Conservation (phyloP, 2,888 invertebrate genomes). For the Oscheius sp. region DNA sequence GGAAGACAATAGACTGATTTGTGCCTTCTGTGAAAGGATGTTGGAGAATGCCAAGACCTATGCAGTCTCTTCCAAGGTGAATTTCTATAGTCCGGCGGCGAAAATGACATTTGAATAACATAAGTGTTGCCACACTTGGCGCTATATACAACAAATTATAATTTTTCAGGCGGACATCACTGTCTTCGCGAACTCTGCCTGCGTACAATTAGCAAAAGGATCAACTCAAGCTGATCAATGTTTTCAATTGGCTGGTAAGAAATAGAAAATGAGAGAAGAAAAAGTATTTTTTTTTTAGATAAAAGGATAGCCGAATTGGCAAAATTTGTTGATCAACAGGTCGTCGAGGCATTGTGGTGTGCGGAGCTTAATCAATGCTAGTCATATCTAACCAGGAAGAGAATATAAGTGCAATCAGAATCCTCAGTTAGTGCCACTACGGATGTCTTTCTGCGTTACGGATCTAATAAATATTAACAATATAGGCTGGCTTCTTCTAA, state of each 20-base stretch:
- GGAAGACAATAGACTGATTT: constrained; percentile 58
- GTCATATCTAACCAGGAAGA: background rate
- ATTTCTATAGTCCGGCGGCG: background rate
- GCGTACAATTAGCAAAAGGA: constrained; percentile 47
- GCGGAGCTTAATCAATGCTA: constrained; percentile 60
- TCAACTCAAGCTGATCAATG: constrained; percentile 50
- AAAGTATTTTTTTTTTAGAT: constrained; percentile 32
- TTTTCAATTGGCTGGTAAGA: constrained; percentile 50
- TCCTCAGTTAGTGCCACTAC: constrained; percentile 29
- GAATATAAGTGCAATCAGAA: constrained; percentile 11
- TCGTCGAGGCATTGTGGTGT: constrained; percentile 64
- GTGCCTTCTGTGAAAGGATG: constrained; percentile 63
- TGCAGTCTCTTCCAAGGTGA: constrained; percentile 58
- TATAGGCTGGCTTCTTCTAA: background rate
- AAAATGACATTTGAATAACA: no score
- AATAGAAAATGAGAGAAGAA: background rate
- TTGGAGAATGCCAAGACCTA: constrained; percentile 62
- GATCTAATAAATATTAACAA: constrained; percentile 9
- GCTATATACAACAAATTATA: no score
- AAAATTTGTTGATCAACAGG: constrained; percentile 64
- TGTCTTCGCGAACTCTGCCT: constrained; percentile 58
- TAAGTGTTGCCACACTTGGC: no score
- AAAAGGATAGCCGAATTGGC: constrained; percentile 61
- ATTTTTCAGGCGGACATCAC: constrained; percentile 59
- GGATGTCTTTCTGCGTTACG: constrained; percentile 20